These are phyloP conservation scores for Aphelinus atriplicis DNA, from an alignment of 1,140 invertebrate genomes.

Conservation along the genomic window DNA sequence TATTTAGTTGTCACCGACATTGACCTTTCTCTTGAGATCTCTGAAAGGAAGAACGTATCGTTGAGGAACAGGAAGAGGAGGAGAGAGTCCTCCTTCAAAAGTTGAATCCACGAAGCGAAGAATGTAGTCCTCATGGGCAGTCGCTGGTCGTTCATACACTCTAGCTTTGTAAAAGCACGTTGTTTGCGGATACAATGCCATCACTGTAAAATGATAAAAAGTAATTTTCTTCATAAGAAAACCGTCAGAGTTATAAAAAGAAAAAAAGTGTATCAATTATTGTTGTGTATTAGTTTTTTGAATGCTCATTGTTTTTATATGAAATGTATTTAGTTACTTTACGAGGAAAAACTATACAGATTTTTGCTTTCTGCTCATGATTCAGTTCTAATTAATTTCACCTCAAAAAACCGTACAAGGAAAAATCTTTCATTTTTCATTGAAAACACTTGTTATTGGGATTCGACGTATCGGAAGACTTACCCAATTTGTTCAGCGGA, in stretches of 20 bases:
- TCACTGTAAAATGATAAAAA: constrained; percentile 70
- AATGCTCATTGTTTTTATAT: too few relatives aligned
- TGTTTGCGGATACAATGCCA: constrained; percentile 99
- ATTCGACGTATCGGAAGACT: background rate
- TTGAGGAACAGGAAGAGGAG: constrained; percentile 92
- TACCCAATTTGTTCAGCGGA: constrained; percentile 85
- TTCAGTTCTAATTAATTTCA: constrained; percentile 24
- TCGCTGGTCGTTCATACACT: constrained; percentile 84
- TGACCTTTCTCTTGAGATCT: constrained; percentile 68
- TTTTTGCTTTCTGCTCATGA: constrained; percentile 33
- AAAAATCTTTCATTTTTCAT: background rate
- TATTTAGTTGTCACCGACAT: constrained; percentile 45
- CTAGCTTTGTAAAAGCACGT: constrained; percentile 98
- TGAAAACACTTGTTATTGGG: background rate
- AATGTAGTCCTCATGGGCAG: constrained; percentile 90
- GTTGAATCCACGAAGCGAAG: constrained; percentile 94
- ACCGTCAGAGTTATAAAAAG: too few relatives aligned
- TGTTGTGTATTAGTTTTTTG: too few relatives aligned
- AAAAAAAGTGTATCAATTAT: too few relatives aligned
- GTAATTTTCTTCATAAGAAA: too few relatives aligned
- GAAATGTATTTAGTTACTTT: too few relatives aligned
- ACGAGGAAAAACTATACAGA: too few relatives aligned
- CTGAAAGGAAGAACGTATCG: constrained; percentile 92
- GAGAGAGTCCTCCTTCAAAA: constrained; percentile 91
- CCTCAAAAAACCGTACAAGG: background rate